Conservation (phyloP, 2,888 invertebrate genomes). For the Busseola fusca region DNA sequence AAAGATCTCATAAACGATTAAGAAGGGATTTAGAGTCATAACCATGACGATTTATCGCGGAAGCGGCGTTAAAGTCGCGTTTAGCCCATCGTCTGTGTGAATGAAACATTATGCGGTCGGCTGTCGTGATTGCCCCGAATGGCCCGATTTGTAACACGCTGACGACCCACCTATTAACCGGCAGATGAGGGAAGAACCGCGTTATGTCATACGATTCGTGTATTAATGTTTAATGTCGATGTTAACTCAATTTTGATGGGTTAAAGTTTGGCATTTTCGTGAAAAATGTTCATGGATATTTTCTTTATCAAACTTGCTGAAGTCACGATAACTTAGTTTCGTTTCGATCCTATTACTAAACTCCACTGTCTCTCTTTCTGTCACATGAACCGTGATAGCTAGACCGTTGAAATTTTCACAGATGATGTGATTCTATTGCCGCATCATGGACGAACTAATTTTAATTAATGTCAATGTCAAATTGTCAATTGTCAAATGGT, state of each 20-base stretch:
- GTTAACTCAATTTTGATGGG: conserved; percentile 28
- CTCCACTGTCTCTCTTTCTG: too few relatives aligned
- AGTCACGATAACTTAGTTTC: background rate
- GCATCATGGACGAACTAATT: too few relatives aligned
- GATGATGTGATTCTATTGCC: too few relatives aligned
- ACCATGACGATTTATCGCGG: conserved; percentile 1
- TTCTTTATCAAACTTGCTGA: background rate
- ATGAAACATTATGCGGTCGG: conserved; percentile 46
- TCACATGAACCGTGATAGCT: too few relatives aligned
- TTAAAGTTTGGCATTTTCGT: background rate
- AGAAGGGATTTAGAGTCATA: conserved; percentile 4
- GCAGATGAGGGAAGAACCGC: conserved; percentile 33
- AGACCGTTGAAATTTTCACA: too few relatives aligned
- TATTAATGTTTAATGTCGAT: conserved; percentile 26
- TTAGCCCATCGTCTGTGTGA: conserved; percentile 13
- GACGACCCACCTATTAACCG: conserved; percentile 56
- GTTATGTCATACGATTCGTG: conserved; percentile 18
- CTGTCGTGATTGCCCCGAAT: conserved; percentile 59
- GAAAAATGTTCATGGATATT: background rate
- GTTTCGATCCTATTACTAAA: too few relatives aligned
- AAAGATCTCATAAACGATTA: conserved; percentile 36
- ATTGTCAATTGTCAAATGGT: too few relatives aligned
- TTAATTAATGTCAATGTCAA: too few relatives aligned
- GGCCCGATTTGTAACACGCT: conserved; percentile 62
- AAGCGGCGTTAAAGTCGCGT: conserved; percentile 26